Conservation (phyloP, 2,113 vertebrate species). For the Calypte anna region DNA sequence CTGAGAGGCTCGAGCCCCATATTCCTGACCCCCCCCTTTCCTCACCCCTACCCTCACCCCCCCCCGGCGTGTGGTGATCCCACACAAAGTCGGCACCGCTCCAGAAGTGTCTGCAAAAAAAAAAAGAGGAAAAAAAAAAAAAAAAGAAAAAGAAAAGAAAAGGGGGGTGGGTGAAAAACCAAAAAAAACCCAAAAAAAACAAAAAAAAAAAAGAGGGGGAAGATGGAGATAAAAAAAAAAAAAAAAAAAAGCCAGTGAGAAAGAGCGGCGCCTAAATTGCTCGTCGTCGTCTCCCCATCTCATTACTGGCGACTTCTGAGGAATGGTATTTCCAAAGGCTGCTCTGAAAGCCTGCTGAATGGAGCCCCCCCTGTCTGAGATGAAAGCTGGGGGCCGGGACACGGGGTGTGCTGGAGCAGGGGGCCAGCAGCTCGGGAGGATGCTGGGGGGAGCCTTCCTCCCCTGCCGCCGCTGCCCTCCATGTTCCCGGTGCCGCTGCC, state of each 20-base stretch:
- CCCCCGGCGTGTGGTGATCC: constrained; percentile 12
- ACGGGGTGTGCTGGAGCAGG: constrained; percentile 70
- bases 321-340: constrained; percentile 79
- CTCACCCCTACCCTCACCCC: neutral
- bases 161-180: fast-evolving
- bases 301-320: constrained; percentile 86
- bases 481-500: constrained; percentile 75
- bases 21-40: neutral
- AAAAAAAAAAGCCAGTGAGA: constrained; percentile 3
- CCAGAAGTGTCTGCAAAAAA: constrained; percentile 51
- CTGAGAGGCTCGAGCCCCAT: constrained; percentile 71
- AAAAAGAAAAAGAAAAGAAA: neutral
- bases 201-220: neutral
- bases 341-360: constrained; percentile 81
- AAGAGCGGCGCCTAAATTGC: constrained; percentile 74
- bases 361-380: constrained; percentile 79
- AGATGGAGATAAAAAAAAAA: neutral
- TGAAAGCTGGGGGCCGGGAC: constrained; percentile 79
- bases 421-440: constrained; percentile 73
- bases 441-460: constrained; percentile 73
- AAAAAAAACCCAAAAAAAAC: neutral
- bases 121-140: neutral
- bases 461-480: constrained; percentile 78
- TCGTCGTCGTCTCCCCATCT: constrained; percentile 83
- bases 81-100: constrained; percentile 63